Base-by-base conservation (phyloP, 1,140 invertebrate genomes). In the Drosophila obscura region DNA sequence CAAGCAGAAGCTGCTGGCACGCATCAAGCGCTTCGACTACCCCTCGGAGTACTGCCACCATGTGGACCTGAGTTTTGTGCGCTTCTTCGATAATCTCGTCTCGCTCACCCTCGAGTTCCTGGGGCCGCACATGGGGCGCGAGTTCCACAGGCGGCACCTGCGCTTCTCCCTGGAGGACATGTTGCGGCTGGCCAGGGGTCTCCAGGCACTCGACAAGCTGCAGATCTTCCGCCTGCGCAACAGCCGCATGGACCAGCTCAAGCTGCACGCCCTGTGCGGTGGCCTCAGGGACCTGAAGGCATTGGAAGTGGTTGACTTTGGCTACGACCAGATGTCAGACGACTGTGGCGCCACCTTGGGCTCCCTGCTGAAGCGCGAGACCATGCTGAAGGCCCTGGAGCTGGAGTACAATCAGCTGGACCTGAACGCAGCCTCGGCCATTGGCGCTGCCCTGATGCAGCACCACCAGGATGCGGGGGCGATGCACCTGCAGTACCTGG, bases 111-210 rank as follows among this genome's bases (percentile, higher is more conserved):
- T 91, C 7, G 85, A 91, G 55, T 91, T 91, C 11, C 65, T 73
- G 1, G 89, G 84, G 2, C 90, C 90, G 0, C 1, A 59, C 1
- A 53, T 80, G 46, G 60, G 59, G 0, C 55, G 66, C 1, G 13
- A 69, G 3, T 91, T 80, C 52, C 90, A 91, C 62, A 60, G 62
- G 45, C 71, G 77, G 0, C 83, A 91, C 41, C 8, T 67, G 16
- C 75, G 77, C 5, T 91, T 91, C 49, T 91, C 90, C 0, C 52
- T 76, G 11, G 35, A 75, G 2, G 90, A 91, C 43, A 82, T 91
- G 44, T 19, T 55, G 1, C 68, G 52, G 15, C 53, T 91, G 48
- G 53, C 75, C 11, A 53, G 28, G 6, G 90, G 90, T 0, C 15
- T 91, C 6, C 49, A 8, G 0, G 31, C 6, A 1, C 49, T 91